Evolutionary conservation across 2,888 invertebrate genomes (phyloP).

Genomic region (Aradus depressus): DNA sequence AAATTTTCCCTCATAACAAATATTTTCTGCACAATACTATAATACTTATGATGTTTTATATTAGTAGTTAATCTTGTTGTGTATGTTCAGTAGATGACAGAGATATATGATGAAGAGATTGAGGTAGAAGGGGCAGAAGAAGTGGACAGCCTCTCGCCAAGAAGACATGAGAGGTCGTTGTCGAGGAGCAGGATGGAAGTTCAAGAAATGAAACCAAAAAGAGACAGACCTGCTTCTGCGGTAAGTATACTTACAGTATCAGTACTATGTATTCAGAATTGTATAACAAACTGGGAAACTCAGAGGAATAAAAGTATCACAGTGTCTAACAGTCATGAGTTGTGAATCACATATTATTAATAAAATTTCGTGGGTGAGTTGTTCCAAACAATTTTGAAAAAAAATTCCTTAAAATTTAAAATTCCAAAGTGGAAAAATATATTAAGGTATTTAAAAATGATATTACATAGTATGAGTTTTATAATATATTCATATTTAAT

Average conservation of each 20-base stretch:
- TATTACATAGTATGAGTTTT: too few relatives aligned
- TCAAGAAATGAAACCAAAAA: constrained; percentile 21
- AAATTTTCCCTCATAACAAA: too few relatives aligned
- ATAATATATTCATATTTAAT: too few relatives aligned
- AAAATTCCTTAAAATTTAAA: too few relatives aligned
- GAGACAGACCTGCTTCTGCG: constrained; percentile 23
- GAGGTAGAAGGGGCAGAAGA: constrained; percentile 47
- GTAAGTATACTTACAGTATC: background rate
- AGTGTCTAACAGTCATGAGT: background rate
- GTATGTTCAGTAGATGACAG: too few relatives aligned
- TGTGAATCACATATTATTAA: background rate
- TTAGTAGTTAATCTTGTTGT: too few relatives aligned
- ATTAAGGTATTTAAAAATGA: too few relatives aligned
- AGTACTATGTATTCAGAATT: constrained; percentile 4
- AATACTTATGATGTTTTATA: too few relatives aligned
- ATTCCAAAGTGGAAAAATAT: too few relatives aligned
- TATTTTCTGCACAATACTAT: too few relatives aligned
- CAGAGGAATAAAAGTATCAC: constrained; percentile 4
- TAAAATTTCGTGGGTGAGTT: too few relatives aligned
- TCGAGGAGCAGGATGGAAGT: constrained; percentile 20
- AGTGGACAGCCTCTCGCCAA: constrained; percentile 42
- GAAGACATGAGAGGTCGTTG: constrained; percentile 33
- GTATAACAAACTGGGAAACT: constrained; percentile 1
- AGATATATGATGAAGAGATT: constrained; percentile 49
- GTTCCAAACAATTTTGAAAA: too few relatives aligned